Evolutionary conservation across 1,140 invertebrate species (phyloP).

Genomic region (Achroia grisella): DNA sequence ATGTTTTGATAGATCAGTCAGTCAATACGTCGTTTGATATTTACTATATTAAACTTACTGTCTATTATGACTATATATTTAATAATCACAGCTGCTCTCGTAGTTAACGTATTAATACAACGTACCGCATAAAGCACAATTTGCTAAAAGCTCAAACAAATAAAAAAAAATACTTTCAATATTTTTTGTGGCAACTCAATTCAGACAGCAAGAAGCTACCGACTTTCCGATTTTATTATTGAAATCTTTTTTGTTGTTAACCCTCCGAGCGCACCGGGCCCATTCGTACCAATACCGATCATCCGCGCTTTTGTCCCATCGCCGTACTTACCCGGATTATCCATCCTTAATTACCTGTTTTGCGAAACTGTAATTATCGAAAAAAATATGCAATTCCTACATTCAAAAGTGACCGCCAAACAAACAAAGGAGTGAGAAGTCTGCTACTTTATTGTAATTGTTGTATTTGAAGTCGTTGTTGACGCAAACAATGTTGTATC

Average conservation of each 20-base stretch:
- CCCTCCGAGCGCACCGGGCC: conserved; percentile 49
- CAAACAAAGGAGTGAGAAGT: conserved; percentile 34
- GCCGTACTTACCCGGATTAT: conserved; percentile 54
- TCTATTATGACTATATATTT: too few species aligned
- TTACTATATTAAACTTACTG: too few species aligned
- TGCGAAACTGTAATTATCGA: conserved; percentile 53
- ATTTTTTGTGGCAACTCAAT: conserved; percentile 42
- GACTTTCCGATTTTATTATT: conserved; percentile 66
- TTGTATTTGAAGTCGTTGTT: conserved; percentile 17
- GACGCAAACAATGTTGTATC: conserved; percentile 22
- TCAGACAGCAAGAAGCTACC: conserved; percentile 65
- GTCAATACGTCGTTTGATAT: too few species aligned
- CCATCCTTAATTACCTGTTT: conserved; percentile 65
- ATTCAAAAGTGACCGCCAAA: conserved; percentile 42
- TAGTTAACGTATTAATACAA: conserved; percentile 19
- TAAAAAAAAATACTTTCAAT: conserved; percentile 23
- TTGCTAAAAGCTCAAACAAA: conserved; percentile 3
- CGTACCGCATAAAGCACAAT: conserved; percentile 13
- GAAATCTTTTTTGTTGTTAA: conserved; percentile 46
- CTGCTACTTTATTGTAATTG: conserved; percentile 27
- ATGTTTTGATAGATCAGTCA: too few species aligned
- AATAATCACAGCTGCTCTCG: conserved; percentile 23
- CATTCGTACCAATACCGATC: conserved; percentile 29
- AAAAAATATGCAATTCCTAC: conserved; percentile 45
- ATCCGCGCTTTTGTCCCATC: conserved; percentile 41